Conservation (phyloP, 2,797 vertebrate species). For the Alectoris magna region DNA sequence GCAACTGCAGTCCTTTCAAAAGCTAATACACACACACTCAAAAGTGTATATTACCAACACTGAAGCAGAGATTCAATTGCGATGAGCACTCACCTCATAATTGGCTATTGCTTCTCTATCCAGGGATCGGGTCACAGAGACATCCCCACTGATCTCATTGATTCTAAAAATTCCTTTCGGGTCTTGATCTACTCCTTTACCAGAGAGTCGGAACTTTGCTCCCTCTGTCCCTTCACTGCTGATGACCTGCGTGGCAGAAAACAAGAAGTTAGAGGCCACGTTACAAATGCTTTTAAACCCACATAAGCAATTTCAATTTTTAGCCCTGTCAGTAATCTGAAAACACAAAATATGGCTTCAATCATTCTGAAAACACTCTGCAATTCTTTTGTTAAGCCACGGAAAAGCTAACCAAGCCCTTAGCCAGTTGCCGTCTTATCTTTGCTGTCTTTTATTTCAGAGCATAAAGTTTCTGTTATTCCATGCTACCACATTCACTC, state of each 20-base stretch:
- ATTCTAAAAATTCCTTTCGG: conserved; percentile 93
- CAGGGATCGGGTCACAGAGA: conserved; percentile 89
- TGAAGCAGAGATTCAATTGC: neutral
- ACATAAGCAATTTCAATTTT: rapidly evolving
- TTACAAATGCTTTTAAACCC: neutral
- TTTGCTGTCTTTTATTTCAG: neutral
- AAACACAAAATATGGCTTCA: neutral
- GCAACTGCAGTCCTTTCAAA: neutral
- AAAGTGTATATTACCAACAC: rapidly evolving
- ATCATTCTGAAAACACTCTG: neutral
- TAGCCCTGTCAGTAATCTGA: neutral
- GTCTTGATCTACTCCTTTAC: conserved; percentile 92
- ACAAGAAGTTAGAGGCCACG: neutral
- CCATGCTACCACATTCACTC: neutral
- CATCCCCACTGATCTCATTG: conserved; percentile 88
- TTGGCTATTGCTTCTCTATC: conserved; percentile 90
- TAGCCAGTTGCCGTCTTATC: neutral
- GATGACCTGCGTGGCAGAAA: conserved; percentile 84
- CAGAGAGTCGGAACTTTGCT: conserved; percentile 91
- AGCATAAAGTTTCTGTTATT: neutral
- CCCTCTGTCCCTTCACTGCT: conserved; percentile 84
- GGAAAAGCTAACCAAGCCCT: neutral
- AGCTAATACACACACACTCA: neutral
- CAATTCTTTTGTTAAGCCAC: neutral
- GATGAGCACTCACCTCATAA: conserved; percentile 86